Evolutionary conservation across 2,888 invertebrate species (phyloP).

Genomic region (Kuschelorhynchus macadamiae): DNA sequence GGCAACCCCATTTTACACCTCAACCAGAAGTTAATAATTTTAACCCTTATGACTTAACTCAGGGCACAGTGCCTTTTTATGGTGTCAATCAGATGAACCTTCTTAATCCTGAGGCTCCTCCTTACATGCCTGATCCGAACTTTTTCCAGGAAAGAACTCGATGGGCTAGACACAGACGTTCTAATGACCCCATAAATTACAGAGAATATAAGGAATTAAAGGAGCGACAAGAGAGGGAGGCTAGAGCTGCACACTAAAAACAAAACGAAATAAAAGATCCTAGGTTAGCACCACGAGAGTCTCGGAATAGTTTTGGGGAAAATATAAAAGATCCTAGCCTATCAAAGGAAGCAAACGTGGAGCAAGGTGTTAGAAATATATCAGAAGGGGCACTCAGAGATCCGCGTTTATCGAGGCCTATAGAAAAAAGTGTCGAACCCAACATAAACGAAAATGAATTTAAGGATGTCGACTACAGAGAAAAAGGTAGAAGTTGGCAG

Average conservation of each 20-base stretch:
- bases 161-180: slow-evolving; percentile 45
- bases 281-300: slow-evolving; percentile 29
- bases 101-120: slow-evolving; percentile 9
- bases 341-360: slow-evolving; percentile 5
- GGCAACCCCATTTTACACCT: background rate
- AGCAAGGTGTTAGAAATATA: slow-evolving; percentile 6
- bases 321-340: slow-evolving; percentile 31
- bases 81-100: slow-evolving; percentile 5
- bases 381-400: slow-evolving; percentile 20
- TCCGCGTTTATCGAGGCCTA: slow-evolving; percentile 24
- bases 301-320: slow-evolving; percentile 6
- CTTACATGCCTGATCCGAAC: slow-evolving; percentile 27
- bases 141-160: slow-evolving; percentile 34
- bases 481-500: slow-evolving; percentile 16
- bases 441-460: background rate
- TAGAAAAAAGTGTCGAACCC: slow-evolving; percentile 16
- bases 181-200: slow-evolving; percentile 56
- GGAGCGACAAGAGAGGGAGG: slow-evolving; percentile 49
- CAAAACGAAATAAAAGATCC: slow-evolving; percentile 42
- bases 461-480: slow-evolving; percentile 6
- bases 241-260: slow-evolving; percentile 37
- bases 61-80: slow-evolving; percentile 1
- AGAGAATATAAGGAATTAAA: slow-evolving; percentile 56
- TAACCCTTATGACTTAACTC: background rate
- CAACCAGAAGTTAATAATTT: slow-evolving; percentile 14